Evolutionary conservation across 2,888 invertebrate species (phyloP).

Genomic region (Cryptophagus acutangulus): DNA sequence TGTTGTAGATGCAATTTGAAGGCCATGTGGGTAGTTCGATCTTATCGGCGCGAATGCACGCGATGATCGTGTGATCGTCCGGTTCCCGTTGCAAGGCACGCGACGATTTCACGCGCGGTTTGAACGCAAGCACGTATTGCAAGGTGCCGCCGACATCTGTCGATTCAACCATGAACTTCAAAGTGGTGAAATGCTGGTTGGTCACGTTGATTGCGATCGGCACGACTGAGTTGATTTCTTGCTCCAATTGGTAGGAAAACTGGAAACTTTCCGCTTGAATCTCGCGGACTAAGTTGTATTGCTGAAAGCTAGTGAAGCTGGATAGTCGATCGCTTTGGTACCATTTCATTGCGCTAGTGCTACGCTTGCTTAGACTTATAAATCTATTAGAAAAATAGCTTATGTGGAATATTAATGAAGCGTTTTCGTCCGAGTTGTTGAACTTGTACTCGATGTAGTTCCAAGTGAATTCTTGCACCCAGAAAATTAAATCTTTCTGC

Average conservation of each 20-base stretch:
- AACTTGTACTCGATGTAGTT: conserved; percentile 11
- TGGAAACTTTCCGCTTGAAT: conserved; percentile 70
- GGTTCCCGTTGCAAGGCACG: conserved; percentile 29
- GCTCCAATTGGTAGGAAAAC: conserved; percentile 67
- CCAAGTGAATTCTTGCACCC: conserved; percentile 6
- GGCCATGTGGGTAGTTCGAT: conserved; percentile 59
- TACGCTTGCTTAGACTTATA: conserved; percentile 2
- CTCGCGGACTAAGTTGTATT: conserved; percentile 50
- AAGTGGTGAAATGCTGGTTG: conserved; percentile 57
- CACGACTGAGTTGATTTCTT: conserved; percentile 55
- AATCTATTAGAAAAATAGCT: conserved; percentile 17
- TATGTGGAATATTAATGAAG: too few relatives aligned
- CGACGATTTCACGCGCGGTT: conserved; percentile 50
- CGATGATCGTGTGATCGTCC: conserved; percentile 51
- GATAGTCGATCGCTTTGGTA: conserved; percentile 23
- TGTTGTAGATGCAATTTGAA: conserved; percentile 52
- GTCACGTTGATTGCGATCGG: conserved; percentile 65
- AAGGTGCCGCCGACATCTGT: conserved; percentile 78
- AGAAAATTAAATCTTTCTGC: conserved; percentile 46
- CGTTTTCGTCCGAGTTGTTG: conserved; percentile 11
- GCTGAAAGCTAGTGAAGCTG: conserved; percentile 34
- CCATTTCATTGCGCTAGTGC: conserved; percentile 15
- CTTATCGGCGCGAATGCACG: conserved; percentile 58
- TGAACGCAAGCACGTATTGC: conserved; percentile 64
- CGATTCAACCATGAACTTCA: conserved; percentile 67